Evolutionary conservation across 2,113 vertebrate genomes (phyloP).

Genomic region (Prunella himalayana): DNA sequence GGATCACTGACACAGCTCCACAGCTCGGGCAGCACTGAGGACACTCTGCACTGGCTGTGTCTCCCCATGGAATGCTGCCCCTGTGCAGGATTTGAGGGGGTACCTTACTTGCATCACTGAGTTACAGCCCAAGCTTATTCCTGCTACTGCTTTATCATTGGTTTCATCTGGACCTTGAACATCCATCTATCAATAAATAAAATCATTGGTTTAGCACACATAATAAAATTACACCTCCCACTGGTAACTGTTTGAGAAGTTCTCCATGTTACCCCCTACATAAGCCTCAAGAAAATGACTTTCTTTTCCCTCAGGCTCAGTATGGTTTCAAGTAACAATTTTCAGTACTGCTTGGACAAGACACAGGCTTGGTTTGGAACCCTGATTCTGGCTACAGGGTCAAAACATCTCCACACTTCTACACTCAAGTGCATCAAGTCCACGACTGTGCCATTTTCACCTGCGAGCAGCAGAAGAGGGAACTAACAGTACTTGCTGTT

Average conservation of each 20-base stretch:
- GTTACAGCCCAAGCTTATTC: not conserved
- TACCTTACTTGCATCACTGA: not conserved
- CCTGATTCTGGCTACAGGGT: not conserved
- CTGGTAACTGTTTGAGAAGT: not conserved
- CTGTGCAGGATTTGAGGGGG: not conserved
- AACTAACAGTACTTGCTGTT: not conserved
- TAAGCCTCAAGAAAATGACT: not conserved
- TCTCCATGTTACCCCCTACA: not conserved
- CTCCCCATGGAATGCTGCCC: not conserved
- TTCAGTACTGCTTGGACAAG: conserved; percentile 7
- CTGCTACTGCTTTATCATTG: conserved; percentile 55
- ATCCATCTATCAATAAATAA: conserved; percentile 63
- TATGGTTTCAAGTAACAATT: conserved; percentile 16
- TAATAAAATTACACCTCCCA: conserved; percentile 3
- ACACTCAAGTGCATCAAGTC: not conserved
- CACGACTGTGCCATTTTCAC: not conserved
- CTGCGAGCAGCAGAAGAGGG: not conserved
- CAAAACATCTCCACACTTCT: not conserved
- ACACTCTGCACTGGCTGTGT: not conserved
- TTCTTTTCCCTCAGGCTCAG: not conserved
- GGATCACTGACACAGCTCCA: not conserved
- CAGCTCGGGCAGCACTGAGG: not conserved
- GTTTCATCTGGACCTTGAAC: conserved; percentile 45
- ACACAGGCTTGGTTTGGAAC: conserved; percentile 12
- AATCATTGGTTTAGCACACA: conserved; percentile 54